Evolutionary conservation across 2,797 vertebrate species (phyloP).

Genomic region (Macropodus opercularis): DNA sequence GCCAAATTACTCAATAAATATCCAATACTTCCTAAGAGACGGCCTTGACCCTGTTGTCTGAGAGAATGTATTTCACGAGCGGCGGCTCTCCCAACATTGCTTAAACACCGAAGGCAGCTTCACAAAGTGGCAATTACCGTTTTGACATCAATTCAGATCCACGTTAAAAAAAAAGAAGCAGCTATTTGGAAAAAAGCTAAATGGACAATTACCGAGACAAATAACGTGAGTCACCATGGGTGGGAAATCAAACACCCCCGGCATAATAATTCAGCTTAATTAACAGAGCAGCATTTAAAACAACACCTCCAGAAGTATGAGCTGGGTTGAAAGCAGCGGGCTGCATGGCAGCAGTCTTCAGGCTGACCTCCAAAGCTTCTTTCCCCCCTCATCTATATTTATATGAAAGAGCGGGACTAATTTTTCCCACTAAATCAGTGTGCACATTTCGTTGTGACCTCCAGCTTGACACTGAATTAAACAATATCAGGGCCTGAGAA

Average conservation of each 20-base stretch:
- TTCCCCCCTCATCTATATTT: constrained; percentile 80
- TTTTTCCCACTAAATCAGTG: constrained; percentile 80
- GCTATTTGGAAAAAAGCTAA: constrained; percentile 54
- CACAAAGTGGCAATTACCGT: constrained; percentile 80
- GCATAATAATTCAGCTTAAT: constrained; percentile 75
- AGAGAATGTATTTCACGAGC: constrained; percentile 42
- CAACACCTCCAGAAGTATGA: constrained; percentile 54
- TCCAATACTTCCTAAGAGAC: constrained; percentile 73
- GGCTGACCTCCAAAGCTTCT: constrained; percentile 74
- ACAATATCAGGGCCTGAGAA: constrained; percentile 81
- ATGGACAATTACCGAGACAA: constrained; percentile 71
- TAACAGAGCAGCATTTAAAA: constrained; percentile 65
- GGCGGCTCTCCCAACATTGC: constrained; percentile 22
- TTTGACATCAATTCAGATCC: constrained; percentile 73
- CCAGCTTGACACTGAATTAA: constrained; percentile 82
- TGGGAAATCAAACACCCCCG: constrained; percentile 48
- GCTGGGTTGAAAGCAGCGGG: constrained; percentile 64
- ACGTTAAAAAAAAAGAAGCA: constrained; percentile 41
- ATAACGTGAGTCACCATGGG: constrained; percentile 57
- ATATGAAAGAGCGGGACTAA: constrained; percentile 81
- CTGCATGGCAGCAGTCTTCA: constrained; percentile 66
- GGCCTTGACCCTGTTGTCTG: constrained; percentile 72
- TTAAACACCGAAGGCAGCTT: constrained; percentile 72
- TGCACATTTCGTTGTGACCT: constrained; percentile 77
- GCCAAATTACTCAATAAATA: constrained; percentile 79